Percentiles rank a stretch among this genome's conserved stretches.
Evolutionary conservation across 2,888 invertebrate genomes (phyloP).

Genomic region (Pterostichus madidus): DNA sequence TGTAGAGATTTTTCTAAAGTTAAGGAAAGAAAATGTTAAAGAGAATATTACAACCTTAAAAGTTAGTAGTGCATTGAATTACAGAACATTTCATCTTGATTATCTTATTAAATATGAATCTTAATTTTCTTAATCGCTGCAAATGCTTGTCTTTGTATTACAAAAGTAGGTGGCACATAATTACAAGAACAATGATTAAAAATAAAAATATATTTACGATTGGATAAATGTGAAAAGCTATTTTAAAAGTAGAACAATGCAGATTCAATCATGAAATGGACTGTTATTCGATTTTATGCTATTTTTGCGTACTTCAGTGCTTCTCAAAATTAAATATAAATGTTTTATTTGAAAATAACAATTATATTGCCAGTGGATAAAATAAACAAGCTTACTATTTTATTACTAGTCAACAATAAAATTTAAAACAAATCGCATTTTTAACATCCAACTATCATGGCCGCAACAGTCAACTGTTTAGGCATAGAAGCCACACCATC

Average conservation of each 20-base stretch:
- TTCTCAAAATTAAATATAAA: background rate
- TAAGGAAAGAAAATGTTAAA: slow-evolving; percentile 36
- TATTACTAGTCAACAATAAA: too few species aligned
- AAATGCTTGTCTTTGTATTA: slow-evolving; percentile 45
- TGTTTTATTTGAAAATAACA: too few species aligned
- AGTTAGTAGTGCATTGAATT: slow-evolving; percentile 53
- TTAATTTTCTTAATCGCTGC: slow-evolving; percentile 34
- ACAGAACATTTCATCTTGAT: slow-evolving; percentile 44
- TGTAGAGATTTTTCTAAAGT: slow-evolving; percentile 34
- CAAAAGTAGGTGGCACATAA: slow-evolving; percentile 38
- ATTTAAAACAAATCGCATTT: too few species aligned
- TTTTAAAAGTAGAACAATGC: slow-evolving; percentile 34
- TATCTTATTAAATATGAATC: slow-evolving; percentile 53
- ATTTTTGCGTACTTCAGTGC: slow-evolving; percentile 1
- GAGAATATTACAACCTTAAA: slow-evolving; percentile 36
- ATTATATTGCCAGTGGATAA: too few species aligned
- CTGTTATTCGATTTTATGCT: slow-evolving; percentile 22
- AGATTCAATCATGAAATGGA: slow-evolving; percentile 29
- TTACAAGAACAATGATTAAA: slow-evolving; percentile 23
- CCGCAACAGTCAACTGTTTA: too few species aligned
- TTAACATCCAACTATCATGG: too few species aligned
- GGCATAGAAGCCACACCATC: too few species aligned
- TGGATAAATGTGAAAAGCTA: slow-evolving; percentile 41
- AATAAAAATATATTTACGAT: slow-evolving; percentile 34
- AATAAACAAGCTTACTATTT: too few species aligned